Evolutionary conservation across 2,888 invertebrate genomes (phyloP).

Genomic region (Globia sparganii): DNA sequence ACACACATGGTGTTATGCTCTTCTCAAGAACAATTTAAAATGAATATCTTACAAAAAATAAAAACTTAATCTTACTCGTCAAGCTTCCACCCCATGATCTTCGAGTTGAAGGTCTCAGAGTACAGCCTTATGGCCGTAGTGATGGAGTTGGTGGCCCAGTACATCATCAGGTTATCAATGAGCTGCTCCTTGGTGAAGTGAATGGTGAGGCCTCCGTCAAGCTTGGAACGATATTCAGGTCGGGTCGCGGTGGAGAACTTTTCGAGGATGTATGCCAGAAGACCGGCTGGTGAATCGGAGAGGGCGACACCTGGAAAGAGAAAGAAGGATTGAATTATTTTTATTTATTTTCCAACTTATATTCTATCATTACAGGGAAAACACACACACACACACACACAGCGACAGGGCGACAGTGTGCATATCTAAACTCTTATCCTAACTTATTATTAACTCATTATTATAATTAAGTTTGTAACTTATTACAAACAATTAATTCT

Average conservation of each 20-base stretch:
- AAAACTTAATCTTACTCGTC: constrained; percentile 81
- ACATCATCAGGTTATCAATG: constrained; percentile 95
- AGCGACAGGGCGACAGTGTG: no score
- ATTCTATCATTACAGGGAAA: no score
- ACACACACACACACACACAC: no score
- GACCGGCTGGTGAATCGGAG: constrained; percentile 94
- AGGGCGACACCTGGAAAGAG: constrained; percentile 91
- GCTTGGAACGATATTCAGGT: constrained; percentile 75
- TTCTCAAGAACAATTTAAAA: no score
- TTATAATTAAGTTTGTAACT: no score
- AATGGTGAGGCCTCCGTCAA: constrained; percentile 92
- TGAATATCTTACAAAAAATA: neutral
- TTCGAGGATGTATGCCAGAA: constrained; percentile 95
- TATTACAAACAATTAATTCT: no score
- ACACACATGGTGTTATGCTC: no score
- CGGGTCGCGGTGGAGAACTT: constrained; percentile 95
- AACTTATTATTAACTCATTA: no score
- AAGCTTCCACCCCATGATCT: constrained; percentile 71
- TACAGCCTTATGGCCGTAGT: constrained; percentile 94
- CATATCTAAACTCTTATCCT: no score
- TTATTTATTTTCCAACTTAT: no score
- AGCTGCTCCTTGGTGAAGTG: constrained; percentile 93
- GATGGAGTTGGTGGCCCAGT: constrained; percentile 94
- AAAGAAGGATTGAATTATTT: neutral
- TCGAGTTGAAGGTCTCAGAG: constrained; percentile 90